Evolutionary conservation across 2,888 invertebrate genomes (phyloP).

Genomic region (Charanyca ferruginea): DNA sequence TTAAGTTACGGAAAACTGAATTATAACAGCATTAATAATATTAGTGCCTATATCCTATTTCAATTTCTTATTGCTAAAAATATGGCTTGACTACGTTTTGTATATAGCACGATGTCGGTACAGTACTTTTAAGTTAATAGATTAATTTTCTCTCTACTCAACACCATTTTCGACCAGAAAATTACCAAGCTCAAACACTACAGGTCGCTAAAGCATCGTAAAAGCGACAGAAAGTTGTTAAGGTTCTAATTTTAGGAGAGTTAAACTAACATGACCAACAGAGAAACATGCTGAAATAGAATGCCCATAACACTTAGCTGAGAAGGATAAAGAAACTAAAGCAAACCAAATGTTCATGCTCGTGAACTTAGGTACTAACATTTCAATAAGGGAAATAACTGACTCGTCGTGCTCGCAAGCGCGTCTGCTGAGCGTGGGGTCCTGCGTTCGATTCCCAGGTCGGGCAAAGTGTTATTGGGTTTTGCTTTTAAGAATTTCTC

Average conservation of each 20-base stretch:
- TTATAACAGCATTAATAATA: too few species aligned
- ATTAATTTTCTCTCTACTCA: neutral
- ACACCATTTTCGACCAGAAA: conserved; percentile 1
- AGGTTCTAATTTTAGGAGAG: conserved; percentile 52
- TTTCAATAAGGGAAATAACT: conserved; percentile 34
- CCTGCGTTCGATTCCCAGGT: too few species aligned
- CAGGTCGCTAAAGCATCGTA: conserved; percentile 27
- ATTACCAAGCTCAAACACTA: conserved; percentile 28
- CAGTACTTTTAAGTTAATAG: neutral
- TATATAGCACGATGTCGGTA: too few species aligned
- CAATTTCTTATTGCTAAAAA: too few species aligned
- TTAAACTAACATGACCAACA: conserved; percentile 44
- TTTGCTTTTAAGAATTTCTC: too few species aligned
- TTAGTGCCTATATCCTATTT: too few species aligned
- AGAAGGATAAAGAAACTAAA: conserved; percentile 39
- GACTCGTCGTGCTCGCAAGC: too few species aligned
- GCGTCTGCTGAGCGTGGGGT: too few species aligned
- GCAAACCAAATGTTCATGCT: conserved; percentile 31
- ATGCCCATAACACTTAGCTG: conserved; percentile 31
- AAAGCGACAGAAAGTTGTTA: conserved; percentile 46
- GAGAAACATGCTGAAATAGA: conserved; percentile 46
- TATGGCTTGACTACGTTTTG: too few species aligned
- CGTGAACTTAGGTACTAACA: conserved; percentile 23
- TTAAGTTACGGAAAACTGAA: too few species aligned
- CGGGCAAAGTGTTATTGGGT: too few species aligned